Percentiles rank a stretch among this genome's conserved stretches.
These are phyloP conservation scores for Leptodactylus fallax DNA, from an alignment of 2,797 vertebrate genomes.

Conservation along the genomic window DNA sequence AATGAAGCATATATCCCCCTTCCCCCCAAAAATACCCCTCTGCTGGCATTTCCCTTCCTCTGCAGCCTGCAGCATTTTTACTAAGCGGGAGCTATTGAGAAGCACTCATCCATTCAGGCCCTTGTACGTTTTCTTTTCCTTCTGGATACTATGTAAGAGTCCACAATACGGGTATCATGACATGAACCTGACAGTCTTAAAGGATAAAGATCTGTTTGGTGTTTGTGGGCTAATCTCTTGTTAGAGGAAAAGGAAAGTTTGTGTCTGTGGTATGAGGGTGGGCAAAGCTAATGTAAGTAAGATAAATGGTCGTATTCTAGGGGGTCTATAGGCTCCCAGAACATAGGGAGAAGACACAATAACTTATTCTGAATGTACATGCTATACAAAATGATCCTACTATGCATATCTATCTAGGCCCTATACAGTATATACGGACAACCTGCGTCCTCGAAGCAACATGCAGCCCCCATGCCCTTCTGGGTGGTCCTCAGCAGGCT, in stretches of 20 bases:
- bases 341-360: too few relatives aligned
- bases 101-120: slow-evolving; percentile 47
- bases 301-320: background rate
- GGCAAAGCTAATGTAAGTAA: background rate
- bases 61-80: slow-evolving; percentile 41
- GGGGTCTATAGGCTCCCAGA: too few relatives aligned
- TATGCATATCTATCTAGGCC: too few relatives aligned
- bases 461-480: too few relatives aligned
- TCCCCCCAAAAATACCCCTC: slow-evolving; percentile 72
- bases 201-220: slow-evolving; percentile 5
- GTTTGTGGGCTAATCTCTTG: background rate
- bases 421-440: too few relatives aligned
- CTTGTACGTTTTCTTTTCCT: slow-evolving; percentile 9
- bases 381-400: too few relatives aligned
- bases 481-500: too few relatives aligned
- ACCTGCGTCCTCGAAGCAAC: too few relatives aligned
- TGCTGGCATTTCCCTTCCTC: slow-evolving; percentile 62
- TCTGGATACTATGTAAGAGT: slow-evolving; percentile 8
- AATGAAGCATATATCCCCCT: slow-evolving; percentile 68
- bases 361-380: too few relatives aligned
- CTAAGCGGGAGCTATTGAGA: slow-evolving; percentile 38
- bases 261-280: background rate
- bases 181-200: background rate
- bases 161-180: slow-evolving; percentile 23
- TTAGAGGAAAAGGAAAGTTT: slow-evolving; percentile 1